Evolutionary conservation across 2,888 invertebrate species (phyloP).

Genomic region (Caenorhabditis macrosperma): DNA sequence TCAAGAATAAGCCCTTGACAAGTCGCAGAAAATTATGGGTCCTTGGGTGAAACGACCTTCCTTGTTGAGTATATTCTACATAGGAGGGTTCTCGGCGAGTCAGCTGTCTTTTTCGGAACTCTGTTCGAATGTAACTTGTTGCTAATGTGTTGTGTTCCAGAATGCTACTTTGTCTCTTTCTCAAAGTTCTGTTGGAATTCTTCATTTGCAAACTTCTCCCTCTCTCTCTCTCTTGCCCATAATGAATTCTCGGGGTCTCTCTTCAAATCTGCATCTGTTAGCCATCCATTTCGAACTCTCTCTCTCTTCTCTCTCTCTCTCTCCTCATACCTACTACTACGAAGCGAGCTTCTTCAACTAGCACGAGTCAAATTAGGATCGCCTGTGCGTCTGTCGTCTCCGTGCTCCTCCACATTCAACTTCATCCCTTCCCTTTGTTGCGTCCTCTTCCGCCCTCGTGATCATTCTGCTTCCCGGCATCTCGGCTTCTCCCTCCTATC

Average conservation of each 20-base stretch:
- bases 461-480: background rate
- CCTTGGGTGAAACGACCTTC: too few relatives aligned
- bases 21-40: too few relatives aligned
- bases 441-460: background rate
- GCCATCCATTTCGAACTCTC: conserved; percentile 3
- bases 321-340: conserved; percentile 1
- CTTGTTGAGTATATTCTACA: too few relatives aligned
- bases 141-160: too few relatives aligned
- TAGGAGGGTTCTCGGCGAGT: too few relatives aligned
- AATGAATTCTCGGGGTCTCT: background rate
- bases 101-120: too few relatives aligned
- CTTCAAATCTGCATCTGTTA: background rate
- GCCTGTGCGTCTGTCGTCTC: conserved; percentile 4
- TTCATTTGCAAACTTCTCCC: background rate
- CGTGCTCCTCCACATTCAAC: background rate
- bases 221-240: too few relatives aligned
- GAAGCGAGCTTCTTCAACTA: background rate
- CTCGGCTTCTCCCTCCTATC: background rate
- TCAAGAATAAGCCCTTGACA: too few relatives aligned
- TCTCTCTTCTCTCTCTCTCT: background rate
- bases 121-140: too few relatives aligned
- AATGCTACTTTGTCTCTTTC: too few relatives aligned
- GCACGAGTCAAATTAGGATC: conserved; percentile 28
- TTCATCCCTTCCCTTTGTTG: background rate
- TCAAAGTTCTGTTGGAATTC: background rate